phyloP scores from a whole-genome alignment of 2,113 vertebrate species.

The Synchiropus splendidus region DNA sequence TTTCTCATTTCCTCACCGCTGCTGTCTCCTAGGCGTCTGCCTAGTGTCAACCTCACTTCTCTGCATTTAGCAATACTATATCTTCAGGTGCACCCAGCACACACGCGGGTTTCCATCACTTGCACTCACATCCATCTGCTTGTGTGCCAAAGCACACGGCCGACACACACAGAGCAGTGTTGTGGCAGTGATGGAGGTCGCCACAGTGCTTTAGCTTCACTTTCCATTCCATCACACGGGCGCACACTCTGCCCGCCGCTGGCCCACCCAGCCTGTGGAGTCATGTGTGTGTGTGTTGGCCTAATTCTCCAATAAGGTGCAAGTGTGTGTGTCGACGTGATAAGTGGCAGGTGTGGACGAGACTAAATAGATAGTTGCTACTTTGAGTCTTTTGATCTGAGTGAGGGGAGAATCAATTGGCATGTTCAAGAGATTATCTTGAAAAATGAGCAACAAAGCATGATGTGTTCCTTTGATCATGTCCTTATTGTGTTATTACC shows the following conservation, averaged over 20 bases:
- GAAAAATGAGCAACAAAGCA: too few species aligned
- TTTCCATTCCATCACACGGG: conserved; percentile 59
- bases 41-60: conserved; percentile 46
- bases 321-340: conserved; percentile 8
- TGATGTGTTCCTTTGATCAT: too few species aligned
- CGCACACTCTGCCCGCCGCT: conserved; percentile 10
- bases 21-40: conserved; percentile 36
- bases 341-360: conserved; percentile 13
- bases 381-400: too few species aligned
- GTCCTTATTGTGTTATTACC: conserved; percentile 61
- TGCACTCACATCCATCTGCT: conserved; percentile 38
- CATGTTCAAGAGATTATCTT: too few species aligned
- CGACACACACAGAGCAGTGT: conserved; percentile 23
- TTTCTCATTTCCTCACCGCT: conserved; percentile 8
- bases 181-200: conserved; percentile 17
- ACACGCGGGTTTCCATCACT: conserved; percentile 41
- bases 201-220: conserved; percentile 44
- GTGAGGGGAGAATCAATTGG: conserved; percentile 29
- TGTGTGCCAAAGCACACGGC: conserved; percentile 37
- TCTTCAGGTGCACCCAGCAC: conserved; percentile 42
- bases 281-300: conserved; percentile 7
- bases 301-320: background rate
- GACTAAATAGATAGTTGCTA: conserved; percentile 15
- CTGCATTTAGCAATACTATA: conserved; percentile 23
- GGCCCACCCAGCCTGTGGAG: conserved; percentile 22